Base-by-base conservation (phyloP, 2,797 vertebrate genomes). In the Microcaecilia unicolor region DNA sequence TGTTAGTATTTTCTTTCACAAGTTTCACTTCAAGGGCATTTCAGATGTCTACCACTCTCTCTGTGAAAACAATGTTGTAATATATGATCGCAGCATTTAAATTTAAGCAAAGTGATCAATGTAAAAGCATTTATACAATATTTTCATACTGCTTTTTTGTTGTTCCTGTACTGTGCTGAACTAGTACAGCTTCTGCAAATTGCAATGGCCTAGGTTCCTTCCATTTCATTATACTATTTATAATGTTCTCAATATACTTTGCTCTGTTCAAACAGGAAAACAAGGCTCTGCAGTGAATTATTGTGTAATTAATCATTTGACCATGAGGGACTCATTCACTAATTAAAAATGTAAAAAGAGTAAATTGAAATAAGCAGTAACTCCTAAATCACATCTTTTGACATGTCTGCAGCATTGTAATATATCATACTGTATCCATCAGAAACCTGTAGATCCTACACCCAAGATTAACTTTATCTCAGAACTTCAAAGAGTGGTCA, bases 341-440 rank as follows among this genome's bases (percentile, higher is more conserved):
- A 91, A 94, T 94, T 93, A 90, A 90, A 93, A 91, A 85, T 37
- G 63, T 74, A 78, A 87, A 84, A 87, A 78, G 67, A 81, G 61
- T 62, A 76, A 83, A 90, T 86, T 84, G 74, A 90, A 93, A 87
- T 74, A 76, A 83, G 65, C 71, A 65, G 67, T 78, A 80, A 84
- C 88, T 78, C 80, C 71, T 87, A 84, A 84, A 87, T 89, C 79
- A 81, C 51, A 10, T 74, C 62, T 89, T 87, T 79, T 74, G 68
- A 84, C 68, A 34, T 55, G 56, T 61, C 48, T 48, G 66, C 61
- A 55, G 69, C 65, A 48, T 61, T 51, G 65, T 57, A 63, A 77
- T 81, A 71, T 43, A 74, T 74, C 66, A 65, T 25, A 50, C 74
- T 47, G 48, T 66, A 79, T 83, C 76, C 74, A 65, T 74, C 62